Conservation (phyloP, 2,888 invertebrate species). For the Cosmia trapezina region DNA sequence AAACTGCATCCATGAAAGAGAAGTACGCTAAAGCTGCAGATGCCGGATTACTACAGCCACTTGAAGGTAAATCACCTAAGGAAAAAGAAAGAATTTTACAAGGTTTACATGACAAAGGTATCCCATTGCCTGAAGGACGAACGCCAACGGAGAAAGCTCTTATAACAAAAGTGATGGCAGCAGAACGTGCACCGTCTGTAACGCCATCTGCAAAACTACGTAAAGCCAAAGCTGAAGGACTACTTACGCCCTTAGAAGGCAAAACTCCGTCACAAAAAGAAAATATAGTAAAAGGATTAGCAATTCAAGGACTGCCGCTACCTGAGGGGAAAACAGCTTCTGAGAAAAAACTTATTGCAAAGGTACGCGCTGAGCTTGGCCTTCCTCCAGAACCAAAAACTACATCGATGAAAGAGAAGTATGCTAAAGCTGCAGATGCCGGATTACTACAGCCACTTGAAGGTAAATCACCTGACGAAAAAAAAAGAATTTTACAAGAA, state of each 20-base stretch:
- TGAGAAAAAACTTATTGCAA: background rate
- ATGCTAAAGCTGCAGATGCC: background rate
- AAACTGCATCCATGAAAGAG: slow-evolving; percentile 15
- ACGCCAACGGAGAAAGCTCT: background rate
- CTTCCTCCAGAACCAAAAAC: slow-evolving; percentile 10
- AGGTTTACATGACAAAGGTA: slow-evolving; percentile 4
- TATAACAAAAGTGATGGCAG: background rate
- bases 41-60: slow-evolving; percentile 19
- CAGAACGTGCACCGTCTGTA: background rate
- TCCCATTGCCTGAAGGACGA: slow-evolving; percentile 12
- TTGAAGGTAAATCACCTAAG: slow-evolving; percentile 16
- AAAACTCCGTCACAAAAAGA: background rate
- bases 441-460: slow-evolving; percentile 3
- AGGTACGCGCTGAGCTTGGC: background rate
- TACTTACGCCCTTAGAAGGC: background rate
- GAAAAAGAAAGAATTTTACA: slow-evolving; percentile 23
- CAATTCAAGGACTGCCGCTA: background rate
- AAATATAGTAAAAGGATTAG: background rate
- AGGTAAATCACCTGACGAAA: slow-evolving; percentile 17
- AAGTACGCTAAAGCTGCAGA: slow-evolving; percentile 19
- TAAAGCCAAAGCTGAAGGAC: background rate
- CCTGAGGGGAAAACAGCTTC: slow-evolving; percentile 3
- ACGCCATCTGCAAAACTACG: background rate
- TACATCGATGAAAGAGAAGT: background rate
- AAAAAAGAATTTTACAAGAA: slow-evolving; percentile 6